Evolutionary conservation across 1,140 invertebrate genomes (phyloP).

Genomic region (Araneus ventricosus): DNA sequence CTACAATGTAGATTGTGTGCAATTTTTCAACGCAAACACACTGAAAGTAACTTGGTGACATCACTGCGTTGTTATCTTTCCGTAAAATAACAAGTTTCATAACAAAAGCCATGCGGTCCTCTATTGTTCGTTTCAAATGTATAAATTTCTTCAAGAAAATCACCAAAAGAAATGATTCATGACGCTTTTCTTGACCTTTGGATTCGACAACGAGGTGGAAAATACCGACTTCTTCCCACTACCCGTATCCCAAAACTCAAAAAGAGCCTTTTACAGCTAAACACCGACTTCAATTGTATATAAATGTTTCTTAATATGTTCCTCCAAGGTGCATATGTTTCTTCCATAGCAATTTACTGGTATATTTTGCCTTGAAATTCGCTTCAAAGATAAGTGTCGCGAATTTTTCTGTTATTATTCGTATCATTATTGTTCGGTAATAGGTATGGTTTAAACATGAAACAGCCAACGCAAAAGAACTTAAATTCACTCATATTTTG

Average conservation of each 20-base stretch:
- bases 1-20: too few relatives aligned
- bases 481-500: too few relatives aligned
- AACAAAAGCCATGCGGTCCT: too few relatives aligned
- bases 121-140: too few relatives aligned
- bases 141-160: neutral
- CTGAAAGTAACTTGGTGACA: too few relatives aligned
- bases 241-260: slow-evolving; percentile 2
- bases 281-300: neutral
- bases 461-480: too few relatives aligned
- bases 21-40: too few relatives aligned
- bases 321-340: neutral
- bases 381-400: neutral
- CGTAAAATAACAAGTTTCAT: too few relatives aligned
- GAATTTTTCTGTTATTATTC: neutral
- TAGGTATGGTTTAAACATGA: too few relatives aligned
- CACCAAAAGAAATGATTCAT: neutral
- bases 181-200: neutral
- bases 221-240: neutral
- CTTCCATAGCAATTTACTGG: neutral
- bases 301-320: slow-evolving; percentile 16
- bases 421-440: too few relatives aligned
- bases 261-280: neutral
- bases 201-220: neutral
- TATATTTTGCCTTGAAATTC: neutral
- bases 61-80: too few relatives aligned